Percentiles rank a stretch among this genome's conserved stretches.
Evolutionary conservation across 2,888 invertebrate genomes (phyloP).

Genomic region (Orthonevra nobilis): DNA sequence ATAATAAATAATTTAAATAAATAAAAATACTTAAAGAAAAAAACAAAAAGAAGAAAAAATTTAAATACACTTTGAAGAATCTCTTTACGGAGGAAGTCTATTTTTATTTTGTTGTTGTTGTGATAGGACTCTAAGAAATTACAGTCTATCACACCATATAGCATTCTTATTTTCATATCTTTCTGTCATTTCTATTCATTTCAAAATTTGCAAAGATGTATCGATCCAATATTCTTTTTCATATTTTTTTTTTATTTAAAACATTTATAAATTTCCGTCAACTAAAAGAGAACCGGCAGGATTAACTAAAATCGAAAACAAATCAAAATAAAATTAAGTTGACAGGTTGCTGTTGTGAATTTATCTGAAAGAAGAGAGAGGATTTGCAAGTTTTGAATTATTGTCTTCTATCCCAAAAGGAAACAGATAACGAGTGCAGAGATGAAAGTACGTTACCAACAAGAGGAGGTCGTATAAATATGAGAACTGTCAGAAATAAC

Average conservation of each 20-base stretch:
- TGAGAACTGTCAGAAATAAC: no score
- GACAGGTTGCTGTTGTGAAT: conserved; percentile 25
- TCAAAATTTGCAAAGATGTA: conserved; percentile 52
- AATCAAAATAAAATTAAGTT: conserved; percentile 31
- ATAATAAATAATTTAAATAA: conserved; percentile 73
- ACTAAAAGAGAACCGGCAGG: conserved; percentile 27
- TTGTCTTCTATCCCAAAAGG: background rate
- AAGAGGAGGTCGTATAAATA: no score
- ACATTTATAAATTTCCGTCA: conserved; percentile 8
- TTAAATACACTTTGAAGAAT: conserved; percentile 74
- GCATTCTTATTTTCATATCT: conserved; percentile 44
- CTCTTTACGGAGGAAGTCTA: conserved; percentile 65
- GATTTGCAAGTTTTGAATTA: background rate
- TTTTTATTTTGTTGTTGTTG: conserved; percentile 44
- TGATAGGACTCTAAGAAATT: conserved; percentile 52
- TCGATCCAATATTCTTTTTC: conserved; percentile 47
- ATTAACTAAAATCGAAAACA: conserved; percentile 35
- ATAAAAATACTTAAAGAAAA: conserved; percentile 74
- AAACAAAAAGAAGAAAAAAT: conserved; percentile 73
- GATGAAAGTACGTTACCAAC: no score
- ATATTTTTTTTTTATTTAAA: conserved; percentile 6
- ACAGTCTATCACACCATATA: conserved; percentile 51
- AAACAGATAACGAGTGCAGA: no score
- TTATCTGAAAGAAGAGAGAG: conserved; percentile 54
- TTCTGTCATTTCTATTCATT: conserved; percentile 68